Conservation (phyloP, 1,140 invertebrate genomes). For the Drosophila aff. region DNA sequence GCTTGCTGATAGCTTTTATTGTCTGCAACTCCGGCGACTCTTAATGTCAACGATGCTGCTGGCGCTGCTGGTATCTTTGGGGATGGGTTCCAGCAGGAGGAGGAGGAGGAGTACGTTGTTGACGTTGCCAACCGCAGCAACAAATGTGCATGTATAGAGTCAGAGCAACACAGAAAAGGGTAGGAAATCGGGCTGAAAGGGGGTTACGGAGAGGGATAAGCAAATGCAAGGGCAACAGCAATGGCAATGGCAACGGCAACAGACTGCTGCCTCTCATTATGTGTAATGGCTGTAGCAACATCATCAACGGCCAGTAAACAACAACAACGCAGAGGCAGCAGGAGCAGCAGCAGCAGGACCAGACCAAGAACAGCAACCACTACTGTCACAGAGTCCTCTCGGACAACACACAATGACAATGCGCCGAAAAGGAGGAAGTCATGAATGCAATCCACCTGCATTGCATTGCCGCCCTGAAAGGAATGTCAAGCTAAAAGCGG, state of each 20-base stretch:
- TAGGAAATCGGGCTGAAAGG: background rate
- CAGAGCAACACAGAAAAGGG: slow-evolving; percentile 14
- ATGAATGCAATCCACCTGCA: slow-evolving; percentile 79
- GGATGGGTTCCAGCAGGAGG: too few relatives aligned
- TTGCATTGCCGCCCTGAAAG: slow-evolving; percentile 45
- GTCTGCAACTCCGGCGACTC: slow-evolving; percentile 73
- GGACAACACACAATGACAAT: slow-evolving; percentile 52
- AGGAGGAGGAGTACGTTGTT: slow-evolving; percentile 20
- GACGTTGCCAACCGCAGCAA: slow-evolving; percentile 73
- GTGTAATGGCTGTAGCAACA: slow-evolving; percentile 75
- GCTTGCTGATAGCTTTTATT: slow-evolving; percentile 73
- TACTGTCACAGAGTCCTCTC: slow-evolving; percentile 42
- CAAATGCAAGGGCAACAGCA: slow-evolving; percentile 27
- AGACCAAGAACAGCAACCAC: slow-evolving; percentile 21
- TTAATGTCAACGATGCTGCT: slow-evolving; percentile 70
- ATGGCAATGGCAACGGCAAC: slow-evolving; percentile 34
- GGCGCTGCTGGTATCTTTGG: slow-evolving; percentile 3
- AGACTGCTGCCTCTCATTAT: slow-evolving; percentile 72
- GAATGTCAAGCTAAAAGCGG: slow-evolving; percentile 15
- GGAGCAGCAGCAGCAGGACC: slow-evolving; percentile 19
- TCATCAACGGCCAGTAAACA: slow-evolving; percentile 61
- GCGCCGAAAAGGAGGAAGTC: slow-evolving; percentile 65
- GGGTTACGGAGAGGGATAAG: background rate
- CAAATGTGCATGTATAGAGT: slow-evolving; percentile 70
- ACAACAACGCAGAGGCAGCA: slow-evolving; percentile 31